Evolutionary conservation across 2,797 vertebrate genomes (phyloP).

Genomic region (Erethizon dorsatum): DNA sequence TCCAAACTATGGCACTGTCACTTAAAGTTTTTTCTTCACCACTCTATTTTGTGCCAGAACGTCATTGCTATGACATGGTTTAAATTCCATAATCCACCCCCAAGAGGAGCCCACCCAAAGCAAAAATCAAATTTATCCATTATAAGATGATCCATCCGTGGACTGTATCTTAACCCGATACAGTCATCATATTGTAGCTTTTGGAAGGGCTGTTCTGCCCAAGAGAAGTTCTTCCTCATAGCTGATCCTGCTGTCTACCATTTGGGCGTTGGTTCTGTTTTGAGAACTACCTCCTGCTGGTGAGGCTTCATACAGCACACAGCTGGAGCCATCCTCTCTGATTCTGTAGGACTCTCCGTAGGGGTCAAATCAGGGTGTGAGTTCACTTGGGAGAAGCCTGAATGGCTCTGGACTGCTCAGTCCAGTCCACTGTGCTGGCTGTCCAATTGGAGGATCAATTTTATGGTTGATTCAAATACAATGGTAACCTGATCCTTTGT

Average conservation of each 20-base stretch:
- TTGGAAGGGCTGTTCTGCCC: constrained; percentile 97
- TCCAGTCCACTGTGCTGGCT: constrained; percentile 96
- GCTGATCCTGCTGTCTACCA: constrained; percentile 98
- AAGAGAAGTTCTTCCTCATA: constrained; percentile 99
- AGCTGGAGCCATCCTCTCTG: constrained; percentile 98
- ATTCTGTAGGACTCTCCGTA: constrained; percentile 98
- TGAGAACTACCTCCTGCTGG: constrained; percentile 90
- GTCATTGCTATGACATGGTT: constrained; percentile 97
- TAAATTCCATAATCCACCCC: constrained; percentile 94
- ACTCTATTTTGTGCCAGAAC: constrained; percentile 91
- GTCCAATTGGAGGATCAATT: constrained; percentile 97
- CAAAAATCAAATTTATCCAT: constrained; percentile 92
- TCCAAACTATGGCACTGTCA: constrained; percentile 91
- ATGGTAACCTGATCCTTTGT: constrained; percentile 97
- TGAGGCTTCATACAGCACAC: constrained; percentile 96
- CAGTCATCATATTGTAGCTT: constrained; percentile 99
- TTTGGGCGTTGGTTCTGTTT: constrained; percentile 90
- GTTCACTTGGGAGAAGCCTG: constrained; percentile 96
- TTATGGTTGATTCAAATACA: constrained; percentile 99
- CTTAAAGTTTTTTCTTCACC: constrained; percentile 88
- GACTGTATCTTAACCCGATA: constrained; percentile 98
- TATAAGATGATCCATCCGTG: constrained; percentile 95
- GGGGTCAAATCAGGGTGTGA: constrained; percentile 99
- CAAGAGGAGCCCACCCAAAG: constrained; percentile 94
- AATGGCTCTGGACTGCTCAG: constrained; percentile 97